Percentiles rank a stretch among this genome's conserved stretches.
Conservation (phyloP, 2,113 vertebrate genomes). For the Aythya baeri region DNA sequence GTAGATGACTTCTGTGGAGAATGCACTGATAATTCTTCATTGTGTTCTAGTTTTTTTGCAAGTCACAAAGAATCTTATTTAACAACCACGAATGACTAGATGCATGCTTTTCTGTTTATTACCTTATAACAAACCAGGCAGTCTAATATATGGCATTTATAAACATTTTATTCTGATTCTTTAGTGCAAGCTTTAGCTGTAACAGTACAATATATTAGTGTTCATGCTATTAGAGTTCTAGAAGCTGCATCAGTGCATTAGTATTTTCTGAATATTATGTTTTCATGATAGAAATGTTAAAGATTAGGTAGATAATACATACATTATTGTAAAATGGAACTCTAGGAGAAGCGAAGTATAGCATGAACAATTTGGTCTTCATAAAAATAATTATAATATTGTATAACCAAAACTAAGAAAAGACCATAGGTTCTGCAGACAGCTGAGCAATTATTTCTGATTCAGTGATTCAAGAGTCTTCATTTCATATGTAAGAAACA, state of each 20-base stretch:
- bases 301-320: neutral
- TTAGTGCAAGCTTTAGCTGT: neutral
- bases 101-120: constrained; percentile 55
- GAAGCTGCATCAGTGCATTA: neutral
- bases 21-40: constrained; percentile 80
- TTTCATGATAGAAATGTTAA: constrained; percentile 10
- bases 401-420: neutral
- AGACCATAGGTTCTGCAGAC: neutral
- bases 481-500: neutral
- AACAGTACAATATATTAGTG: neutral
- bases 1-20: constrained; percentile 79
- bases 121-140: constrained; percentile 24
- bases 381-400: neutral
- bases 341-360: neutral
- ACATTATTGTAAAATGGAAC: neutral
- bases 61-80: constrained; percentile 83
- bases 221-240: neutral
- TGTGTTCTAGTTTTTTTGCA: constrained; percentile 72
- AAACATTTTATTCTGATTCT: constrained; percentile 32
- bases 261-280: constrained; percentile 25
- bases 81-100: constrained; percentile 67
- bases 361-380: neutral
- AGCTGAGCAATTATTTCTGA: neutral
- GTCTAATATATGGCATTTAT: constrained; percentile 38
- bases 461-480: neutral